Percentiles rank a stretch among this genome's conserved stretches.
Conservation (phyloP, 1,140 invertebrate genomes). For the Cotesia chilonis region DNA sequence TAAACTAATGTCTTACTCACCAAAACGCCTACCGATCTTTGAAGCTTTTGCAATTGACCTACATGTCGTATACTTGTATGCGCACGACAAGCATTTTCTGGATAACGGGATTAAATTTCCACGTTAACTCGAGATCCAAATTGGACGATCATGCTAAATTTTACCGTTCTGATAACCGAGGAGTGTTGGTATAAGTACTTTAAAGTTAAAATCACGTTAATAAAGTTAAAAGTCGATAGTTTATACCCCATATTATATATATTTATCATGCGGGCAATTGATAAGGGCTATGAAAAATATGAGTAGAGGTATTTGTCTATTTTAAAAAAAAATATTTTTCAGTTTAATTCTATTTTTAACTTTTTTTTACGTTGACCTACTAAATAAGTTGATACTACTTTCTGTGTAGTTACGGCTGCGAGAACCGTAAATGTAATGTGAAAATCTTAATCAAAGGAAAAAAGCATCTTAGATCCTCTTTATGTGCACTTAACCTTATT, state of each 20-base stretch:
- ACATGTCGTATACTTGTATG: slow-evolving; percentile 6
- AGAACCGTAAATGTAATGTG: neutral
- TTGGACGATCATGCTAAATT: slow-evolving; percentile 5
- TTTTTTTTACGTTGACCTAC: slow-evolving; percentile 19
- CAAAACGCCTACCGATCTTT: slow-evolving; percentile 4
- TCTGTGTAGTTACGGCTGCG: neutral
- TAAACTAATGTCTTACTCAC: neutral
- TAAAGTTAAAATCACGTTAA: neutral
- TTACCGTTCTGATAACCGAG: no score
- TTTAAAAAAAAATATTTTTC: neutral
- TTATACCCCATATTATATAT: neutral
- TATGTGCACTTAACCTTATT: slow-evolving; percentile 30
- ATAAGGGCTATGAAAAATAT: neutral
- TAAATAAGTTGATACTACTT: neutral
- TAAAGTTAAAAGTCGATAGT: no score
- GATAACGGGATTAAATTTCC: slow-evolving; percentile 17
- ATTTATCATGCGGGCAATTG: neutral
- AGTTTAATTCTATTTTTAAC: neutral
- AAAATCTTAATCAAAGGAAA: slow-evolving; percentile 9
- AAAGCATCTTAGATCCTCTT: slow-evolving; percentile 18
- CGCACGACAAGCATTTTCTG: neutral
- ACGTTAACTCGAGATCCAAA: neutral
- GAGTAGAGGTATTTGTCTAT: neutral
- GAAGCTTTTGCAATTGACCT: slow-evolving; percentile 6
- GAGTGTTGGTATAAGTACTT: neutral